Evolutionary conservation across 2,113 vertebrate genomes (phyloP).

Genomic region (Periophthalmodon schlosseri): DNA sequence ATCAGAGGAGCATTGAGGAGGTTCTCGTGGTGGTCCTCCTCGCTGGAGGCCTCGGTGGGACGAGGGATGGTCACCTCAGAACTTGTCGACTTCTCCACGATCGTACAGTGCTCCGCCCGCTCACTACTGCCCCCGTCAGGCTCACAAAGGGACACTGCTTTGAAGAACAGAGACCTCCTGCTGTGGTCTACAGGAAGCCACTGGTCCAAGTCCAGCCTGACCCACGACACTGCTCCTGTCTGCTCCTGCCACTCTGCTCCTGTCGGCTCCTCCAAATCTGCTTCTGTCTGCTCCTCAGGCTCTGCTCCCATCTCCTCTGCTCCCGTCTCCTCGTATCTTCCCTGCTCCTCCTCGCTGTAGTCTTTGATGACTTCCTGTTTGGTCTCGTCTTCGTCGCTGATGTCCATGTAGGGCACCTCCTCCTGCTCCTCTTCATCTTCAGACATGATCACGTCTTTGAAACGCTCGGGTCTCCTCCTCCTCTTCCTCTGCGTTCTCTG

Average conservation of each 20-base stretch:
- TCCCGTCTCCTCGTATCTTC: background rate
- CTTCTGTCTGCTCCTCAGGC: background rate
- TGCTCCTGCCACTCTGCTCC: too few relatives aligned
- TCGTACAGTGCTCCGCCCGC: slow-evolving; percentile 45
- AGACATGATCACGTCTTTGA: slow-evolving; percentile 1
- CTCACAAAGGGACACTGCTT: background rate
- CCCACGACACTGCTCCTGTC: background rate
- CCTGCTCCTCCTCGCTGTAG: fast-evolving
- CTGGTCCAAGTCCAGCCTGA: background rate
- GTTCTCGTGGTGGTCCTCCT: slow-evolving; percentile 1
- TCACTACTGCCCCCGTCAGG: fast-evolving
- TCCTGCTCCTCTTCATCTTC: slow-evolving; percentile 38
- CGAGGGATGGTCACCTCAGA: slow-evolving; percentile 29
- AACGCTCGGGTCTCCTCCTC: background rate
- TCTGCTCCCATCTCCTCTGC: background rate
- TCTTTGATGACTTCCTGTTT: background rate
- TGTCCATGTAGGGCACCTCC: slow-evolving; percentile 58
- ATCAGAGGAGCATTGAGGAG: background rate
- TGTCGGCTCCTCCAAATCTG: background rate
- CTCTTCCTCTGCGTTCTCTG: background rate
- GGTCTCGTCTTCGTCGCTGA: slow-evolving; percentile 32
- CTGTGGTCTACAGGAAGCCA: background rate
- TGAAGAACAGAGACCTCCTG: background rate
- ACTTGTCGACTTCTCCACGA: slow-evolving; percentile 40
- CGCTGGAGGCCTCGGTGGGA: slow-evolving; percentile 19